Base-by-base conservation (phyloP, 1,140 invertebrate genomes). In the Megalonaias nervosa region DNA sequence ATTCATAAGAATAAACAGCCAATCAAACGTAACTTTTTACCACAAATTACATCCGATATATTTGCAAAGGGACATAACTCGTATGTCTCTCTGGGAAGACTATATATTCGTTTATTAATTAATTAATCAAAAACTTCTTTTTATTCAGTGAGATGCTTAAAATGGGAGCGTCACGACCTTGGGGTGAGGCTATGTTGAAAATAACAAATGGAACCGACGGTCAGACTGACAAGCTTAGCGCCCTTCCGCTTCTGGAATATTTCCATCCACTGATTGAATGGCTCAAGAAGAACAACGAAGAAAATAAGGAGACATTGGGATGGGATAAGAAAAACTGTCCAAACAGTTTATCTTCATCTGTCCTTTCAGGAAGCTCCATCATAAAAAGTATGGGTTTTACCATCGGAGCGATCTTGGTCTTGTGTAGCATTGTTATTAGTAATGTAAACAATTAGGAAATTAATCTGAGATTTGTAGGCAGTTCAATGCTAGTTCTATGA, bases 151-250 rank as follows among this genome's bases (percentile, higher is more conserved):
- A 70, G 21, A 76, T 76, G 74, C 58, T 76, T 58, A 59, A 59
- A 48, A 76, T 76, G 74, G 74, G 74, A 23, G 12, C 74, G 0
- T 76, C 74, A 5, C 15, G 23, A 31, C 71, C 48, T 5, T 73
- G 74, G 74, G 67, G 74, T 19, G 67, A 76, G 48, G 74, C 74
- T 17, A 56, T 76, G 61, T 65, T 64, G 9, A 76, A 17, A 71
- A 48, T 76, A 5, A 76, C 74, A 65, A 26, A 38, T 17, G 68
- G 61, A 5, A 76, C 74, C 12, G 1, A 13, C 31, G 74, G 67
- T 65, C 48, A 65, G n/a, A 76, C 67, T 9, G 48, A 23, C n/a
- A 76, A 66, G 58, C 59, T 76, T 12, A 64, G 60, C 26, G 74
- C 74, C 12, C 3, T 55, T 26, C 59, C 74, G 3, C 5, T 76